A percentile compares a stretch with the other conserved stretches of the same genome.
Conservation (phyloP, 2,797 vertebrate genomes). For the Ambastaia sidthimunki region DNA sequence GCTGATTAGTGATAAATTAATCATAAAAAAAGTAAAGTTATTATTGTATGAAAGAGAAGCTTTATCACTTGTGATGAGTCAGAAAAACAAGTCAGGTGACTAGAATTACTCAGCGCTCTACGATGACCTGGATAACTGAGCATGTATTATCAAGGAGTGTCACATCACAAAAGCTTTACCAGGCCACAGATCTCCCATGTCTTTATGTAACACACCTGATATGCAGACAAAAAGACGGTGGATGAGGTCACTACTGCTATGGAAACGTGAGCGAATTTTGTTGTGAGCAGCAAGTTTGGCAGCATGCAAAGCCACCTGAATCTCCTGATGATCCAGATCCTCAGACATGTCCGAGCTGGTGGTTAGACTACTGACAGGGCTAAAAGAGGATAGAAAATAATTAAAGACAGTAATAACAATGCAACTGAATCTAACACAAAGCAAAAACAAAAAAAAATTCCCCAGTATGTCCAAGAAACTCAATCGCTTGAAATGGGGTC, state of each 20-base stretch:
- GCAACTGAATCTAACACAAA: no score
- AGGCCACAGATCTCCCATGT: not conserved
- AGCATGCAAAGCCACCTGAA: conserved; percentile 82
- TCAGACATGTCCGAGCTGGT: conserved; percentile 84
- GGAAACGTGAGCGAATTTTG: conserved; percentile 94
- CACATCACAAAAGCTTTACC: not conserved
- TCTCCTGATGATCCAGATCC: conserved; percentile 81
- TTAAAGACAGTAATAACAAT: no score
- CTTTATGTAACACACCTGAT: conserved; percentile 81
- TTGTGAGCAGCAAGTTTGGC: conserved; percentile 85
- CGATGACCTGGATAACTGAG: not conserved
- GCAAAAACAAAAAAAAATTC: no score
- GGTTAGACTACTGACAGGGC: conserved; percentile 81
- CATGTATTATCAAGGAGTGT: not conserved
- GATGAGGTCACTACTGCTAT: conserved; percentile 95
- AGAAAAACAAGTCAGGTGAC: not conserved
- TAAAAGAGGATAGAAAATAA: conserved; percentile 44
- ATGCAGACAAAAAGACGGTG: conserved; percentile 98
- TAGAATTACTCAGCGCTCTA: not conserved
- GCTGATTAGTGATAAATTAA: not conserved
- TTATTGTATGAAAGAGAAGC: not conserved
- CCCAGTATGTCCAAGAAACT: no score
- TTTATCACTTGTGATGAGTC: not conserved
- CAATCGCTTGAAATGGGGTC: no score
- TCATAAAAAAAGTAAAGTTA: not conserved